Percentiles rank a stretch among this genome's conserved stretches.
Evolutionary conservation across 2,888 invertebrate genomes (phyloP).

Genomic region (Diabrotica balteata): DNA sequence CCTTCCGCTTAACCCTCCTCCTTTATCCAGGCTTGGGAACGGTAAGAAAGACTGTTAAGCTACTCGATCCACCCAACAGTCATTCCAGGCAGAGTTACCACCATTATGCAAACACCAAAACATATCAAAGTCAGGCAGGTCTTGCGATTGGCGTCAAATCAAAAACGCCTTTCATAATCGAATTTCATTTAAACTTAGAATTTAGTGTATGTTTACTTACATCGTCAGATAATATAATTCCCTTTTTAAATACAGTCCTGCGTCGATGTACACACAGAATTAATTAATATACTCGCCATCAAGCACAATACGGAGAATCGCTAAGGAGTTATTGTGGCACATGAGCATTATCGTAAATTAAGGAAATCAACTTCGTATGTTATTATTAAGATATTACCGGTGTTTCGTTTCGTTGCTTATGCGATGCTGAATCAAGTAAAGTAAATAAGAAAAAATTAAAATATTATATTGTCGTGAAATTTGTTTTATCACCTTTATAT

Average conservation of each 20-base stretch:
- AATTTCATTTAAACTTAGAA: too few relatives aligned
- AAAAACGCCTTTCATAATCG: too few relatives aligned
- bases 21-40: too few relatives aligned
- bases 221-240: too few relatives aligned
- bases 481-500: conserved; percentile 18
- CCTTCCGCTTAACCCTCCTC: too few relatives aligned
- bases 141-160: too few relatives aligned
- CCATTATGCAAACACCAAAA: too few relatives aligned
- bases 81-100: too few relatives aligned
- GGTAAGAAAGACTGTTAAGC: too few relatives aligned
- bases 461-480: conserved; percentile 16
- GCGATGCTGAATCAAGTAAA: conserved; percentile 1
- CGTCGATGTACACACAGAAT: conserved; percentile 29
- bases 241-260: conserved; percentile 8
- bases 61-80: too few relatives aligned
- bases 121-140: too few relatives aligned
- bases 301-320: conserved; percentile 48
- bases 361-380: conserved; percentile 41
- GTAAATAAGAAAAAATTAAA: conserved; percentile 3
- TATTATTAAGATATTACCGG: conserved; percentile 47
- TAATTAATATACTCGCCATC: conserved; percentile 50
- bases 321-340: conserved; percentile 43
- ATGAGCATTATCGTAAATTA: conserved; percentile 50
- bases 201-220: too few relatives aligned
- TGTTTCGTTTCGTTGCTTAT: conserved; percentile 24